phyloP scores from a whole-genome alignment of 2,113 vertebrate species.

The Brachyhypopomus occidentalis region DNA sequence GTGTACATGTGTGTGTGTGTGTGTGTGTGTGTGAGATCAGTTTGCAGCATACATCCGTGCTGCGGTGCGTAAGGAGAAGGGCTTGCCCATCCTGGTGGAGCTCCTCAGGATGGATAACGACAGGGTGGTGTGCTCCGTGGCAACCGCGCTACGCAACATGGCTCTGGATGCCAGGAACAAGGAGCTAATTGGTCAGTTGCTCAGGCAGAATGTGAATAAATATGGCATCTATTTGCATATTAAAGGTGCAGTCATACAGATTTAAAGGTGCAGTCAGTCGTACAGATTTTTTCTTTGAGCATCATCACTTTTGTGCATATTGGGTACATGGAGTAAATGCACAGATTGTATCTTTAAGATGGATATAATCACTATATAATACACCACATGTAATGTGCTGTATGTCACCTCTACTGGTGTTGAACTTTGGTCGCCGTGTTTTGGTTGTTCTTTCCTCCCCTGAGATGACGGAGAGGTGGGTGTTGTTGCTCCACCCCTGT shows the following conservation, averaged over 20 bases:
- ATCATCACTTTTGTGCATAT: too few species aligned
- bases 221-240: neutral
- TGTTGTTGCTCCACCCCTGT: neutral
- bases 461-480: neutral
- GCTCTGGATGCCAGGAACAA: conserved; percentile 94
- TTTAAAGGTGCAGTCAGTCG: too few species aligned
- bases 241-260: neutral
- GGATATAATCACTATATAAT: too few species aligned
- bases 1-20: neutral
- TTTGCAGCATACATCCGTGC: conserved; percentile 96
- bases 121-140: conserved; percentile 93
- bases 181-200: conserved; percentile 88
- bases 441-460: neutral
- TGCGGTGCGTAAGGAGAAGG: conserved; percentile 94
- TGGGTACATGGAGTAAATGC: too few species aligned
- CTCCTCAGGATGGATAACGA: conserved; percentile 97
- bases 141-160: conserved; percentile 95
- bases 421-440: too few species aligned
- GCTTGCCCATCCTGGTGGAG: conserved; percentile 96
- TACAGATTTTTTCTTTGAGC: too few species aligned
- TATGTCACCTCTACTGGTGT: too few species aligned
- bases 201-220: neutral
- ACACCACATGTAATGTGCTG: too few species aligned
- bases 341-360: too few species aligned
- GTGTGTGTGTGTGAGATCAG: conserved; percentile 65